Conservation (phyloP, 2,113 vertebrate species). For the Pseudorectes ferrugineus region DNA sequence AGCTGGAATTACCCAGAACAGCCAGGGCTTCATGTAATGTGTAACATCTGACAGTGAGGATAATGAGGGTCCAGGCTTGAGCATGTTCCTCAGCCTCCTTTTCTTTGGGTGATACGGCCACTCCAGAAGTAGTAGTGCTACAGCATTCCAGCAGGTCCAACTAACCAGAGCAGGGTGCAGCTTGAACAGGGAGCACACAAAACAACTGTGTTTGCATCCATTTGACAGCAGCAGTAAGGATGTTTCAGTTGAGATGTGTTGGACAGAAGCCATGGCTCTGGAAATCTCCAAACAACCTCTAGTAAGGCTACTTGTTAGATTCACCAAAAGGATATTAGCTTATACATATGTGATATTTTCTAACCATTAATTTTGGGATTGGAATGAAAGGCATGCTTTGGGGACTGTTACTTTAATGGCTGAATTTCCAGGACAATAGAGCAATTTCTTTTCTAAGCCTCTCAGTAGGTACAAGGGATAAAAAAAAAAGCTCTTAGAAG, state of each 20-base stretch:
- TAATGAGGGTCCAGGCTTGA: not conserved
- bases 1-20: not conserved
- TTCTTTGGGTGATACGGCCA: accelerated
- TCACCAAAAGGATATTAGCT: not conserved
- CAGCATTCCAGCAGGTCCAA: not conserved
- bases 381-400: not conserved
- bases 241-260: not conserved
- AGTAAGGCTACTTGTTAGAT: not conserved
- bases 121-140: not conserved
- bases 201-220: not conserved
- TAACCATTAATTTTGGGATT: not conserved
- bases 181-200: not conserved
- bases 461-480: not conserved
- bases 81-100: not conserved
- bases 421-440: not conserved
- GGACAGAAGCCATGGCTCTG: not conserved
- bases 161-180: not conserved
- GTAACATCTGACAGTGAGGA: not conserved
- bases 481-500: not conserved
- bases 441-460: not conserved
- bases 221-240: not conserved
- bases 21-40: not conserved
- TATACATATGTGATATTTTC: not conserved
- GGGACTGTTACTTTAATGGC: not conserved
- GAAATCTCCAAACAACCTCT: not conserved